Conservation (phyloP, 2,113 vertebrate genomes). For the Rousettus leschenaultii region DNA sequence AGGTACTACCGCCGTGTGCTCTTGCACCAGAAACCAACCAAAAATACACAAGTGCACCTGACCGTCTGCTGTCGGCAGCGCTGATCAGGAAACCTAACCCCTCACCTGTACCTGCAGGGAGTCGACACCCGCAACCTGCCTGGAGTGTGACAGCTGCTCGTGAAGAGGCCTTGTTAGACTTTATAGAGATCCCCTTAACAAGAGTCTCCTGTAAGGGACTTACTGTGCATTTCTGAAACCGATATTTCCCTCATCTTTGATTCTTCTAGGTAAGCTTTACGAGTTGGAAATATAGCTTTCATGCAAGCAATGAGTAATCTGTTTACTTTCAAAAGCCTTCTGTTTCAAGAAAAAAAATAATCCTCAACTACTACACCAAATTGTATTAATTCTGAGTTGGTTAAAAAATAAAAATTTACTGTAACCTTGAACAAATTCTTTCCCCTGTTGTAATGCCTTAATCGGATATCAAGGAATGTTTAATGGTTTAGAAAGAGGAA, state of each 20-base stretch:
- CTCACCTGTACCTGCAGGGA: rapidly evolving
- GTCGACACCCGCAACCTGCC: rapidly evolving
- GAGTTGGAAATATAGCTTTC: neutral
- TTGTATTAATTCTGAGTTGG: neutral
- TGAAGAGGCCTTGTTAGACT: no score
- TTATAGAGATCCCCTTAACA: neutral
- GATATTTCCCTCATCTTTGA: neutral
- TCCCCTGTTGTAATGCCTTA: neutral
- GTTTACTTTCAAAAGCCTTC: neutral
- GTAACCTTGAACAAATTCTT: neutral
- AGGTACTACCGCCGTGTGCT: rapidly evolving
- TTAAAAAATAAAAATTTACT: constrained; percentile 29
- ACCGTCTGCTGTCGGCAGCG: rapidly evolving
- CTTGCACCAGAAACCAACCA: neutral
- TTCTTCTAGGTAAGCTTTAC: neutral
- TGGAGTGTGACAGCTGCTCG: neutral
- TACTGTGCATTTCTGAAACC: neutral
- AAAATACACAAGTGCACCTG: rapidly evolving
- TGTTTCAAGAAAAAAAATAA: neutral
- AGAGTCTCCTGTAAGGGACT: neutral
- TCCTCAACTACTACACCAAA: neutral
- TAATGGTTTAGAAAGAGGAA: constrained; percentile 35
- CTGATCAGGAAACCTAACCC: rapidly evolving
- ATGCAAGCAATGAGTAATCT: neutral
- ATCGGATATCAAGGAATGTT: constrained; percentile 30